A percentile compares a stretch with the other conserved stretches of the same genome.
Evolutionary conservation across 2,113 vertebrate species (phyloP).

Genomic region (Micromys minutus): DNA sequence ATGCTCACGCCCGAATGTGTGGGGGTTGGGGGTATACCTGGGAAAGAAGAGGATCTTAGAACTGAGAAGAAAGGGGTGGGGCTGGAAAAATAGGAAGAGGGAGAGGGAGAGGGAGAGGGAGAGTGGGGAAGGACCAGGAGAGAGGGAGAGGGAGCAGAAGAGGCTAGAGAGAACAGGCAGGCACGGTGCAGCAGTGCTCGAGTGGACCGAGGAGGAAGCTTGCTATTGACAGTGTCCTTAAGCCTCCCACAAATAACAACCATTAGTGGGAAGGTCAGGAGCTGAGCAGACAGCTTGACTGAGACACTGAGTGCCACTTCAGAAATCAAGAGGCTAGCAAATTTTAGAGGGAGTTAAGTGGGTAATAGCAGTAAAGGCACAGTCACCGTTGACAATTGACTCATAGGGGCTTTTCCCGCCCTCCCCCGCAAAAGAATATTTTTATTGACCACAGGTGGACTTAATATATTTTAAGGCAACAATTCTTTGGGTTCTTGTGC

Average conservation of each 20-base stretch:
- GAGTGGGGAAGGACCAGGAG: constrained; percentile 50
- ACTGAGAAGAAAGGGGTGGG: constrained; percentile 72
- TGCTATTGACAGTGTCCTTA: constrained; percentile 95
- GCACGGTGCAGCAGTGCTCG: constrained; percentile 84
- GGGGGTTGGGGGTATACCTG: constrained; percentile 14
- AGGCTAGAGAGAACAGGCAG: constrained; percentile 73
- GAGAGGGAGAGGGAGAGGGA: constrained; percentile 76
- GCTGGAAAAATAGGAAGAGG: constrained; percentile 77
- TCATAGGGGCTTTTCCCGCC: constrained; percentile 81
- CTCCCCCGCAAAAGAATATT: constrained; percentile 84
- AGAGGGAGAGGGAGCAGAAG: constrained; percentile 72
- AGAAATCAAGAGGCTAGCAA: constrained; percentile 96
- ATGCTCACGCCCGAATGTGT: background rate
- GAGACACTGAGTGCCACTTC: constrained; percentile 96
- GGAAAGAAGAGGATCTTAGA: constrained; percentile 80
- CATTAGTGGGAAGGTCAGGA: constrained; percentile 97
- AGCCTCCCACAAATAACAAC: constrained; percentile 98
- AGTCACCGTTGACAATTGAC: constrained; percentile 89
- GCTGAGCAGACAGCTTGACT: constrained; percentile 95
- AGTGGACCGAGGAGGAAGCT: constrained; percentile 86
- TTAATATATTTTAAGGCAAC: constrained; percentile 90
- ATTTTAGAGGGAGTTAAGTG: constrained; percentile 92
- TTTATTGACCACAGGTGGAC: constrained; percentile 89
- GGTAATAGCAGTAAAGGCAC: constrained; percentile 90
- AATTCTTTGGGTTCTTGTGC: constrained; percentile 87